Base-by-base conservation (phyloP, 2,888 invertebrate genomes). In the Abrostola tripartita region DNA sequence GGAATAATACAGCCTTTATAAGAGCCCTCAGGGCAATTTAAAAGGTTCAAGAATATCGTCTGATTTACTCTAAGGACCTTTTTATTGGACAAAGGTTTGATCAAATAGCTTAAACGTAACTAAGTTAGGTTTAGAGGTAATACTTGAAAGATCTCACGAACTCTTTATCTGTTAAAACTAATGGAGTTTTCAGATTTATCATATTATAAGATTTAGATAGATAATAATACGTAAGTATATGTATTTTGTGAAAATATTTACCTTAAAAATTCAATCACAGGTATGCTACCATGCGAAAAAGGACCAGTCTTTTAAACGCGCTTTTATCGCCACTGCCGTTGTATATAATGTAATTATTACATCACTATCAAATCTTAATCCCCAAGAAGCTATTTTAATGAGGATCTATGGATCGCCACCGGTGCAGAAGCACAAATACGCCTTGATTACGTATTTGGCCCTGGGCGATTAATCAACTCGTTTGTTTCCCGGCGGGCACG, bases 381-480 rank as follows among this genome's bases (percentile, higher is more conserved):
- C 41, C 57, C 50, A 65, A 71, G 74, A 61, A 61, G 49, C 49
- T 57, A 58, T 59, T 58, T 56, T 55, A 61, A 63, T 56, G 61
- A 66, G 49, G 37, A 38, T 47, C 37, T 61, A 52, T 58, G 61
- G 65, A 54, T 65, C 69, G 50, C 60, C 68, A 66, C 51, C 60
- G 71, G 52, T 63, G 73, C 70, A 76, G 71, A 76, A 74, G 68
- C 80, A 80, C 80, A 78, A 80, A 74, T 69, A 74, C 68, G 59
- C 58, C 56, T 69, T 78, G 80, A 81, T 80, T 76, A 81, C 71
- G 74, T 69, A 71, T 71, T 65, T 74, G 73, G 72, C 75, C 78
- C 65, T 71, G 52, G 74, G 78, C 78, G 79, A 83, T 81, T 84
- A 84, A 86, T 85, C 85, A 85, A 81, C 69, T 74, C 73, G 82